Conservation (phyloP, 2,113 vertebrate genomes). For the Tragelaphus strepsiceros region DNA sequence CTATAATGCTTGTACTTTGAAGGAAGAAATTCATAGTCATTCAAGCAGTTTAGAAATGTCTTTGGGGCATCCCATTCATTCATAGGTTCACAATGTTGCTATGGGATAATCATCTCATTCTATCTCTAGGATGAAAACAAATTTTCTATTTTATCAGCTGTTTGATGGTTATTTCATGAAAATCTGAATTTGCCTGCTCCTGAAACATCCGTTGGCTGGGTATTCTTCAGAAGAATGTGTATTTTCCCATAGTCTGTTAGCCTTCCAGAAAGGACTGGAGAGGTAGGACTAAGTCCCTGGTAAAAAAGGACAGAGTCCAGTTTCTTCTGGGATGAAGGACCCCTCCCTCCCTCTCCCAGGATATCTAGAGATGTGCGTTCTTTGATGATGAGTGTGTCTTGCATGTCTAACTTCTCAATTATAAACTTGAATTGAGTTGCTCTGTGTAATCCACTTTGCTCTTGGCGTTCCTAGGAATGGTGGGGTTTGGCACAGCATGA, state of each 20-base stretch:
- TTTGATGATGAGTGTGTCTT: slow-evolving; percentile 20
- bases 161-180: not conserved
- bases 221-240: not conserved
- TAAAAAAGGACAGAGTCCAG: not conserved
- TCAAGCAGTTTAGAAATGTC: not conserved
- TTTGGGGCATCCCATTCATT: not conserved
- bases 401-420: slow-evolving; percentile 22
- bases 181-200: not conserved
- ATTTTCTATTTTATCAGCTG: not conserved
- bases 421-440: slow-evolving; percentile 35
- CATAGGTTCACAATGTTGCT: not conserved
- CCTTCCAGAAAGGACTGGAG: not conserved
- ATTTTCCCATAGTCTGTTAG: not conserved
- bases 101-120: not conserved
- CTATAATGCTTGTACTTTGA: not conserved
- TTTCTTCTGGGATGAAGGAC: not conserved
- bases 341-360: not conserved
- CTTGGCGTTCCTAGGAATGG: not conserved
- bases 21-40: not conserved
- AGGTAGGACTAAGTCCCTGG: too few species aligned
- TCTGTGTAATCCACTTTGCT: slow-evolving; percentile 18
- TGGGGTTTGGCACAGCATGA: not conserved
- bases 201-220: not conserved
- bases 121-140: not conserved
- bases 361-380: not conserved